Evolutionary conservation across 2,888 invertebrate species (phyloP), one percentile per base, ranked within the genome.

Genomic region (Corythucha ciliata): DNA sequence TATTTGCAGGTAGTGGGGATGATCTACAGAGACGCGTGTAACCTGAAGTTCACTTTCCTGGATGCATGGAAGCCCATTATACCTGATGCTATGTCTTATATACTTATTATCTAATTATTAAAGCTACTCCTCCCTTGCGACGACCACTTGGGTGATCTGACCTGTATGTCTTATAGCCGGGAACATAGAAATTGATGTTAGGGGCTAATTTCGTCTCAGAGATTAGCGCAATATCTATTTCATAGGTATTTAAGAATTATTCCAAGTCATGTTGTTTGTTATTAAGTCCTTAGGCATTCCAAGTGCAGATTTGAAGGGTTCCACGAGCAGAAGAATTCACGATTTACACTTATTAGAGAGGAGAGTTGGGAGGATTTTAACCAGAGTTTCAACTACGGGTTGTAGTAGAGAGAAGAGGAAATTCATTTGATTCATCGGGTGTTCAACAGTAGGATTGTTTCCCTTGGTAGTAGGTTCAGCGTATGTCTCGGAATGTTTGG

Each of bases 171-270:
- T 10, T 3, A n/a, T 36, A 36, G 14, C 36, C 36, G 21, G 36
- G n/a, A 7, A 36, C 21, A 36, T 36, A 4, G 21, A 36, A 36
- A 21, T 36, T 36, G 21, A 36, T 3, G 36, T 36, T 36, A 20
- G 36, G 36, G 14, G 36, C 36, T 36, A 36, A 36, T 36, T 36
- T 36, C 4, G 36, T 36, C 21, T 36, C 36, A 36, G 36, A 36
- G 18, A 36, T 3, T 4, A 36, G 36, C 4, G 21, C 21, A 20
- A 36, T n/a, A 36, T 36, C 36, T 20, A 36, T 10, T 7, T 18
- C 36, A 36, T 36, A 21, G 4, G 21, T n/a, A 7, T 21, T 18
- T 36, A 36, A n/a, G 14, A 36, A 36, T 4, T 20, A 10, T 36
- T 36, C 36, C 10, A 36, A n/a, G 18, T 36, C 36, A 14, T 36